Evolutionary conservation across 92 coral and sea anemone genomes (phyloP), one percentile per base, ranked within the genome.

Genomic region (Parazoanthus atlanticus): DNA sequence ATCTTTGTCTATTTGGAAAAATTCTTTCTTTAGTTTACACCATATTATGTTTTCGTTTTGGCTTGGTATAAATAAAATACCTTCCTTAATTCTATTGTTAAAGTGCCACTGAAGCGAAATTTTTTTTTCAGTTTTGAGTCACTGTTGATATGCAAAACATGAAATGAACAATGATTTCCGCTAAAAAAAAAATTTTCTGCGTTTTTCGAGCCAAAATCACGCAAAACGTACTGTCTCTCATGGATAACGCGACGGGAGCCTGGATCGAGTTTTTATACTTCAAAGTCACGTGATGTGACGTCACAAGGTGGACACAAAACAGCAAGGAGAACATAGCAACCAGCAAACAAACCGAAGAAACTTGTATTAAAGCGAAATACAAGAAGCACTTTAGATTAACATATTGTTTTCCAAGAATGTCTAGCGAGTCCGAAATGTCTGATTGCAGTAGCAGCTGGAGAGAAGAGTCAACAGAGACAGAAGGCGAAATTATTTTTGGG

Each of bases 321-420:
- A 66, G 72, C 72, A 66, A 66, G 28, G 70, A 64, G 72, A 66
- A 66, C 72, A 66, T 23, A 66, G 0, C 72, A 6, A 41, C 6
- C 47, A 36, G 28, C 4, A 17, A 5, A 66, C 3, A 66, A 66
- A 66, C 72, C 73, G 73, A 67, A 67, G 73, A 67, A 67, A 67
- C 31, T n/a, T n/a, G n/a, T n/a, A n/a, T n/a, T n/a, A n/a, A 67
- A 67, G 73, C 73, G 73, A 67, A 67, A 67, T 67, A 67, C 73
- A 67, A 67, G 73, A 67, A 67, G 73, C 73, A 25, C 31, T 36
- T 36, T 36, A 36, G 40, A 36, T 36, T 36, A 36, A 36, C 2
- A 36, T 67, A 67, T 67, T 67, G 31, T 67, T 67, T 67, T 67
- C 31, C 73, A 67, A 67, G 73, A 67, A 67, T 67, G 73, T 67